Percentiles rank a stretch among this genome's conserved stretches.
Conservation (phyloP, 37 sponge, comb jelly and placozoan species). For the Oopsacas minuta region DNA sequence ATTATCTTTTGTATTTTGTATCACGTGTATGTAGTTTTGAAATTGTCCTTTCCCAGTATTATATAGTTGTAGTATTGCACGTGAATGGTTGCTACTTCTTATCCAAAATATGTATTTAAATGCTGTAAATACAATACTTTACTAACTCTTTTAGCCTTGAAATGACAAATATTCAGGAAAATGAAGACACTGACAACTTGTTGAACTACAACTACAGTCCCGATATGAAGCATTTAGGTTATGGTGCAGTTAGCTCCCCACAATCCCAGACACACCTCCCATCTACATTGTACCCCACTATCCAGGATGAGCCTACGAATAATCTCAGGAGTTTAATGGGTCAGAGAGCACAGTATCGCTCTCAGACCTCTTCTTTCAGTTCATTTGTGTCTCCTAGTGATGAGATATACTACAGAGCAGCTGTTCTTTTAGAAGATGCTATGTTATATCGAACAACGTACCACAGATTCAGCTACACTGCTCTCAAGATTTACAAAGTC, state of each 20-base stretch:
- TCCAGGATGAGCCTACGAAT: neutral
- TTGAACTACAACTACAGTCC: neutral
- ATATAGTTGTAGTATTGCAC: too few relatives aligned
- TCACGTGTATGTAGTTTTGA: too few relatives aligned
- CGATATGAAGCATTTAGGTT: neutral
- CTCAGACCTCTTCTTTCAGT: neutral
- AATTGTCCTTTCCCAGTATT: too few relatives aligned
- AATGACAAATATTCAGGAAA: too few relatives aligned
- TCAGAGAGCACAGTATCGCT: neutral
- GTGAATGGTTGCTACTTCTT: too few relatives aligned
- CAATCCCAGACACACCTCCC: neutral
- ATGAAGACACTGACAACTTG: neutral
- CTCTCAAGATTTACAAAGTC: conserved; percentile 50
- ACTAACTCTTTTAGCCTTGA: too few relatives aligned
- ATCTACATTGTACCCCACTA: neutral
- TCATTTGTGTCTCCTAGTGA: conserved; percentile 13
- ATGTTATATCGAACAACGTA: conserved; percentile 63
- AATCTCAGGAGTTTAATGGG: neutral
- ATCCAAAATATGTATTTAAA: too few relatives aligned
- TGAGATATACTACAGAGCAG: conserved; percentile 20
- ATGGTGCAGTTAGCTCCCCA: neutral
- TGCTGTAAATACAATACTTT: too few relatives aligned
- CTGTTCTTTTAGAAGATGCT: conserved; percentile 61
- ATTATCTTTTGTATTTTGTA: too few relatives aligned
- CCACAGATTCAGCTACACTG: conserved; percentile 33